A percentile compares a stretch with the other conserved stretches of the same genome.
Conservation (phyloP, 53 echinoderm and acorn worm genomes). For the Zoroaster sp. region DNA sequence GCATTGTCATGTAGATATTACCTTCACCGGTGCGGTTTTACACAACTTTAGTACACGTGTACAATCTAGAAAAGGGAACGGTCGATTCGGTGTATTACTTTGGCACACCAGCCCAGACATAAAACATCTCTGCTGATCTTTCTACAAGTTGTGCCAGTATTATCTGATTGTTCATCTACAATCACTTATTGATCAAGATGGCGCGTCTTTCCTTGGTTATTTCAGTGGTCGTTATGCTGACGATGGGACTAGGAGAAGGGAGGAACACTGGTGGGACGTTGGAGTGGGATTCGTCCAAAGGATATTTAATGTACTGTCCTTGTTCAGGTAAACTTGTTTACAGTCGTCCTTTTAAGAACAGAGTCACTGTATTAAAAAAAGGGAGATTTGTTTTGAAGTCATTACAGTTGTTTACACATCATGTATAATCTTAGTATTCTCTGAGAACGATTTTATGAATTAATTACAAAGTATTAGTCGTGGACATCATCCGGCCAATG, state of each 20-base stretch:
- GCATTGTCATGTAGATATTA: constrained; percentile 14
- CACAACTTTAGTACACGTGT: constrained; percentile 39
- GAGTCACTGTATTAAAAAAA: no score
- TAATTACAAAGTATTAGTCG: background rate
- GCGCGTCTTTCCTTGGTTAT: background rate
- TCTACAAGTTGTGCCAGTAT: background rate
- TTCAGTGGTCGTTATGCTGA: background rate
- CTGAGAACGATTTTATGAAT: background rate
- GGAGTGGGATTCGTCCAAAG: constrained; percentile 87
- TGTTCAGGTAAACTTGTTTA: constrained; percentile 99
- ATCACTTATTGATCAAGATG: background rate
- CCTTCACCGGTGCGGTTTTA: background rate
- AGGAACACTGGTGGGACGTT: constrained; percentile 18
- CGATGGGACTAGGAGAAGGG: background rate
- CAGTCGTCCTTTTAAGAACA: no score
- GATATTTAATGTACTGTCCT: constrained; percentile 91
- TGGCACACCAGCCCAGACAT: background rate
- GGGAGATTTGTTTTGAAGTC: background rate
- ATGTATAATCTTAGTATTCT: background rate
- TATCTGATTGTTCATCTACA: background rate
- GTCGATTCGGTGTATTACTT: background rate
- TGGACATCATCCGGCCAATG: no score
- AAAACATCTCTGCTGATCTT: background rate
- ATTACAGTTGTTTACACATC: background rate
- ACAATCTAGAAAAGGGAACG: background rate